Conservation (phyloP, 1,140 invertebrate species). For the Drosophila burlai region DNA sequence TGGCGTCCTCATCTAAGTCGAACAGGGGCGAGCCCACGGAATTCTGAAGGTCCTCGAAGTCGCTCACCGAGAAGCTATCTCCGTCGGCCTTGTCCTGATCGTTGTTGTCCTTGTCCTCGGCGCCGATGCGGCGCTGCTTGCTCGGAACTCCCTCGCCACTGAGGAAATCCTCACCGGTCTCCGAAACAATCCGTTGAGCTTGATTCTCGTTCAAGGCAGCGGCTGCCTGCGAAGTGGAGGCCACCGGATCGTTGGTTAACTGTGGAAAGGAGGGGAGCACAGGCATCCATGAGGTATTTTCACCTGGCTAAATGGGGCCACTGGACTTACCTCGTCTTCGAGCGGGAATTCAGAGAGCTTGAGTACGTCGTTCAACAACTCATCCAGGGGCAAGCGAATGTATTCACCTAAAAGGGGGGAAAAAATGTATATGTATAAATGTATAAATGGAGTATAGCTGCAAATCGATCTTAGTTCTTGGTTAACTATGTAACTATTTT, state of each 20-base stretch:
- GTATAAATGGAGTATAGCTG: too few species aligned
- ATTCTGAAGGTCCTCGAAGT: slow-evolving; percentile 73
- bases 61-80: slow-evolving; percentile 50
- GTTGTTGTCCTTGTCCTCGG: slow-evolving; percentile 28
- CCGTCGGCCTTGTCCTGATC: slow-evolving; percentile 34
- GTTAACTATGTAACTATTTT: too few species aligned
- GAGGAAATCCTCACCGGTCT: slow-evolving; percentile 67
- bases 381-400: slow-evolving; percentile 82
- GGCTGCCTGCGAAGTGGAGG: slow-evolving; percentile 80
- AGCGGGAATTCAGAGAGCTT: slow-evolving; percentile 74
- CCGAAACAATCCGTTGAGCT: slow-evolving; percentile 41
- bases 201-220: slow-evolving; percentile 61
- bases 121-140: slow-evolving; percentile 15
- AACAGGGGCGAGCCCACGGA: slow-evolving; percentile 81
- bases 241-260: slow-evolving; percentile 67
- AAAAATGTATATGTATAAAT: slow-evolving; percentile 1
- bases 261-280: background rate
- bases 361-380: slow-evolving; percentile 83
- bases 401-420: slow-evolving; percentile 77
- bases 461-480: background rate
- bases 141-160: slow-evolving; percentile 10
- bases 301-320: background rate
- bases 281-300: background rate
- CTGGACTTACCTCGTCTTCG: slow-evolving; percentile 72
- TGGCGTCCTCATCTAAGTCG: slow-evolving; percentile 85